Evolutionary conservation across 1,140 invertebrate species (phyloP), one percentile per base, ranked within the genome.

Genomic region (Papilio aristodemus): DNA sequence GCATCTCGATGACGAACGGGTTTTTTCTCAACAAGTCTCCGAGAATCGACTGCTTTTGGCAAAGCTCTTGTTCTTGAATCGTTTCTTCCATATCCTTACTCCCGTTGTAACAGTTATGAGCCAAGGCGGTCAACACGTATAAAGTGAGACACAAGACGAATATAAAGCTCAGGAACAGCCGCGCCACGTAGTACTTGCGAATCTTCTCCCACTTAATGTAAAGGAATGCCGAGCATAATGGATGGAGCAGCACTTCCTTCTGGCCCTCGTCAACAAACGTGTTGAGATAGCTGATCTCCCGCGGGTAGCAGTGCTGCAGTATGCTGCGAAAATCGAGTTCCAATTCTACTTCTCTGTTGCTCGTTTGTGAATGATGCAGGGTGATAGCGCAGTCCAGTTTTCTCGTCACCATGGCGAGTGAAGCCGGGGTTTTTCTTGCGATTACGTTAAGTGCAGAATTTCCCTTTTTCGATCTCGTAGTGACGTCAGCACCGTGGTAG

Each of bases 141-240:
- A 95, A 84, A 0, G 95, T 96, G 4, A 97, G 92, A 74, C 96
- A 95, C 11, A 97, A 83, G 67, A 96, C 95, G 79, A 96, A 97
- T 43, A 96, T 93, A 67, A 96, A 94, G 84, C 95, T 97, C 77
- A 97, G 94, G 50, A 97, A 92, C 67, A 97, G 89, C 68, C 96
- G 92, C 0, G 94, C 95, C 6, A 96, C 94, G 78, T 97, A 97
- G 80, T 96, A 97, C 85, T 96, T 96, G n/a, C 96, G 92, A 72
- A 97, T 97, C 84, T 97, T 97, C 74, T 96, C 95, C 96, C 96
- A 97, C 84, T 97, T 97, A 13, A 97, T 93, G 78, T 97, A 94
- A 0, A 97, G 85, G 85, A 97, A 97, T 0, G 96, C 96, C 4
- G 96, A 95, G 77, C 96, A 97, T 0, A 97, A 81, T 0, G 96